These are phyloP conservation scores for Porites evermanni DNA, from an alignment of 92 coral and sea anemone species.

Conservation along the genomic window DNA sequence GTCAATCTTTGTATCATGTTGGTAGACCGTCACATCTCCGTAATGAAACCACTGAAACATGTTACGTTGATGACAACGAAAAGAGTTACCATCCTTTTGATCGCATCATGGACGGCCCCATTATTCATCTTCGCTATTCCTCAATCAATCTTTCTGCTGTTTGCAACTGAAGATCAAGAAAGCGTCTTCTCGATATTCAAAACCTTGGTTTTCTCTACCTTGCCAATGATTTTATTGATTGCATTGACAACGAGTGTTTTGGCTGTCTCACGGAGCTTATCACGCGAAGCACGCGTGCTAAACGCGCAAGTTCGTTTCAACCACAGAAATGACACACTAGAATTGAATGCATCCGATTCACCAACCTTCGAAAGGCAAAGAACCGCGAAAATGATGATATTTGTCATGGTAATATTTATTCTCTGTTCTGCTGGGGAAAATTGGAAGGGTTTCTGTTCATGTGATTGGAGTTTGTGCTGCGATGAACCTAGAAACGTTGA, in stretches of 20 bases:
- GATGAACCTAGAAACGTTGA: neutral
- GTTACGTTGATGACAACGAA: neutral
- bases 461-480: neutral
- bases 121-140: neutral
- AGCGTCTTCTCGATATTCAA: neutral
- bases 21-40: conserved; percentile 8
- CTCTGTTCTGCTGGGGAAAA: conserved; percentile 10
- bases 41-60: conserved; percentile 18
- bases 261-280: neutral
- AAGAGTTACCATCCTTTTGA: neutral
- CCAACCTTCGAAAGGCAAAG: neutral
- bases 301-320: conserved; percentile 18
- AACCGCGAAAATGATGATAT: conserved; percentile 3
- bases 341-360: neutral
- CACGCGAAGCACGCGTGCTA: conserved; percentile 11
- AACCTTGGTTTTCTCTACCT: neutral
- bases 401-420: conserved; percentile 9
- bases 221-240: neutral
- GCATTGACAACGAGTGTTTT: neutral
- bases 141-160: neutral
- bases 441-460: neutral
- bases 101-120: neutral
- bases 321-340: neutral
- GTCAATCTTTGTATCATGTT: conserved; percentile 12
- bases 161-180: neutral